Evolutionary conservation across 1,140 invertebrate species (phyloP).

Genomic region (Drosophila bocqueti): DNA sequence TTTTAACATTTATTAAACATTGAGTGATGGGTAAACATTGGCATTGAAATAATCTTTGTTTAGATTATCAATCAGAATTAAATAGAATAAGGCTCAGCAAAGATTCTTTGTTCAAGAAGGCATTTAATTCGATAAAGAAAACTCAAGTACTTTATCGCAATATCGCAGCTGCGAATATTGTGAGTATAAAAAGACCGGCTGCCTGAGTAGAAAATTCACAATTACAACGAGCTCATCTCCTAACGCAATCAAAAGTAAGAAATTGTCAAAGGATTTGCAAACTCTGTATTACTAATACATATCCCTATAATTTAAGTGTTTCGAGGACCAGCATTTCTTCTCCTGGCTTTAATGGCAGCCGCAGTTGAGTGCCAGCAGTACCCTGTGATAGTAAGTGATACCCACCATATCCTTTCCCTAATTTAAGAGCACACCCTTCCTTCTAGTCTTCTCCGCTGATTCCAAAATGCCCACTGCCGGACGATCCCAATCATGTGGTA

Average conservation of each 20-base stretch:
- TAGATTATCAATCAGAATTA: conserved; percentile 2
- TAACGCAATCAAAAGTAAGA: conserved; percentile 27
- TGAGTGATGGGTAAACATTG: not conserved
- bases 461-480: conserved; percentile 41
- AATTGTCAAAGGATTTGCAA: not conserved
- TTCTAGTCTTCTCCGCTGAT: not conserved
- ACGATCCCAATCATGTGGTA: conserved; percentile 56
- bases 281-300: not conserved
- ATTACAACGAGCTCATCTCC: not conserved
- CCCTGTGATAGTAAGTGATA: not conserved
- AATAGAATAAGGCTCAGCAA: not conserved
- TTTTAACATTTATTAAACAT: not conserved
- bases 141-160: not conserved
- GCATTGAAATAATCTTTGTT: not conserved
- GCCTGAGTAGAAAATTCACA: not conserved
- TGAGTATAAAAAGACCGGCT: conserved; percentile 34
- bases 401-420: not conserved
- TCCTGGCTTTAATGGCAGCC: conserved; percentile 6
- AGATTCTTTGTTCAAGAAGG: conserved; percentile 2
- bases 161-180: not conserved
- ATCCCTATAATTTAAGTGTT: conserved; percentile 15
- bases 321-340: not conserved
- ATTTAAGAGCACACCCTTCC: not conserved
- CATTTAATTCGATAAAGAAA: conserved; percentile 8
- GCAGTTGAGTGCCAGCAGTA: not conserved